These are phyloP conservation scores for Panthera uncia DNA, from an alignment of 2,113 vertebrate species.

Conservation along the genomic window DNA sequence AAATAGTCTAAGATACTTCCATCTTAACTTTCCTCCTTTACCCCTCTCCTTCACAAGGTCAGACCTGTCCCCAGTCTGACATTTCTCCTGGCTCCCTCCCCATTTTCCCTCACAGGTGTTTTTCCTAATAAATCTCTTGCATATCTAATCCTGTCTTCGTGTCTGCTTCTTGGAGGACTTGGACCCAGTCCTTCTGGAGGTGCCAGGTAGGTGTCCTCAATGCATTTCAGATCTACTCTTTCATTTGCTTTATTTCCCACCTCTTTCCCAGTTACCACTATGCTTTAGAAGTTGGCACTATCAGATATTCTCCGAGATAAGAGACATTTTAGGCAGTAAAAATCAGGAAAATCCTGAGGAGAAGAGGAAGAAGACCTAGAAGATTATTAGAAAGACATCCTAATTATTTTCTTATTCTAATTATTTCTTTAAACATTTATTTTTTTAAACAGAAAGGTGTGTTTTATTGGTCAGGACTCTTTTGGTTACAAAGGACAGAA, in stretches of 20 bases:
- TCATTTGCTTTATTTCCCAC: background rate
- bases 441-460: background rate
- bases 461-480: background rate
- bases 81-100: background rate
- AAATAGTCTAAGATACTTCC: background rate
- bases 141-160: slow-evolving; percentile 5
- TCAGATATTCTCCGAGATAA: background rate
- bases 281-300: background rate
- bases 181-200: background rate
- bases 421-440: background rate
- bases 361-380: background rate
- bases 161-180: background rate
- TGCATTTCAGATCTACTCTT: background rate
- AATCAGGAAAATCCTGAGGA: background rate
- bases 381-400: background rate
- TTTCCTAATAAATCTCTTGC: slow-evolving; percentile 28
- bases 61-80: background rate
- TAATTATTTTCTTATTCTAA: slow-evolving; percentile 26
- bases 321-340: background rate
- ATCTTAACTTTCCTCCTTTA: background rate
- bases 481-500: background rate
- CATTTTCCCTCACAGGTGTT: background rate
- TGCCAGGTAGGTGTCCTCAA: background rate
- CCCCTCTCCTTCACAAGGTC: background rate
- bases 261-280: background rate